Base-by-base conservation (phyloP, 2,888 invertebrate genomes). In the Nomada hirtipes region DNA sequence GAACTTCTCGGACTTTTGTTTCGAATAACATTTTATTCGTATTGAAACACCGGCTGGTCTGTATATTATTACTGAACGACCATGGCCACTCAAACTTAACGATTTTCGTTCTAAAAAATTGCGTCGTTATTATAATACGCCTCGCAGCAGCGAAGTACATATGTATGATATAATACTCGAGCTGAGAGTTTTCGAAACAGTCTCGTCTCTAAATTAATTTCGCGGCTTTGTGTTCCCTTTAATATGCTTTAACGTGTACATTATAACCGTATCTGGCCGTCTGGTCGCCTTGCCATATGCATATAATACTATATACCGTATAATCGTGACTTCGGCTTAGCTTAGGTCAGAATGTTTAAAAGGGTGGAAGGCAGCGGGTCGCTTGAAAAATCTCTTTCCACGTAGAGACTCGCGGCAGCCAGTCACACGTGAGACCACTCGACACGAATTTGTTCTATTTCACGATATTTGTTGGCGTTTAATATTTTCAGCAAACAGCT, bases 401-500 rank as follows among this genome's bases (percentile, higher is more conserved):
- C 90, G 86, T 88, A 89, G 86, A 84, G 83, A 77, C 89, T 88
- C 82, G 86, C 85, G 79, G 71, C 82, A 84, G 75, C 87, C 84
- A 82, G 82, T 86, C 86, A 86, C 87, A 85, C 84, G 90, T 85
- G 88, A 90, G 90, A 87, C 87, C 87, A 89, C 91, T 90, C 87
- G 89, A 90, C 89, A 88, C 90, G 89, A 90, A 90, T 90, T 88
- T 89, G 90, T 89, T 87, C 90, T 83, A 90, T 88, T 89, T 90
- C 87, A 86, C 79, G 88, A 90, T 90, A 90, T 91, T 91, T 91
- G 87, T 90, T 85, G 85, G 84, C 85, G 87, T 88, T 90, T 90
- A 90, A 91, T 90, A 90, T 91, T 91, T 91, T 91, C 83, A 86
- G 90, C 90, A 91, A 91, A 91, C 91, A 91, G 88, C 88, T 89